Evolutionary conservation across 2,797 vertebrate genomes (phyloP).

Genomic region (Myotis pilosus): DNA sequence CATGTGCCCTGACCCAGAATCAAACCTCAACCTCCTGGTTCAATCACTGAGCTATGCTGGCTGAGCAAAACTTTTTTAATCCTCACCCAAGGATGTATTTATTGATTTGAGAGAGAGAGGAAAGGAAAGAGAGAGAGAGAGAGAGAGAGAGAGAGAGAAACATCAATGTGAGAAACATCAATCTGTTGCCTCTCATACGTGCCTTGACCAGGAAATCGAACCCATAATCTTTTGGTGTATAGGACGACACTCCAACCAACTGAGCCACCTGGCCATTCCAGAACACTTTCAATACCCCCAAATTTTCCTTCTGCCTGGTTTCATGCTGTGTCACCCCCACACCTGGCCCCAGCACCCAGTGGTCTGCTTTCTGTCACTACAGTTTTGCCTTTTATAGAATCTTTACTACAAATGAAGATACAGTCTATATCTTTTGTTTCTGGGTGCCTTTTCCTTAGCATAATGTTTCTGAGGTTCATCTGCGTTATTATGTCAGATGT

Average conservation of each 20-base stretch:
- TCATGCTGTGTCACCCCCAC: neutral
- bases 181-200: neutral
- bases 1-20: too few relatives aligned
- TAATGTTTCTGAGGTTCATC: neutral
- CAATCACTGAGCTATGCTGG: too few relatives aligned
- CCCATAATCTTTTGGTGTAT: neutral
- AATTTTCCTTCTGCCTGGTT: neutral
- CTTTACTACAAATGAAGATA: neutral
- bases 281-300: neutral
- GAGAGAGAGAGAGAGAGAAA: too few relatives aligned
- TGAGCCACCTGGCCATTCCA: neutral
- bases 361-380: neutral
- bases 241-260: neutral
- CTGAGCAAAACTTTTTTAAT: too few relatives aligned
- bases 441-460: neutral
- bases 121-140: too few relatives aligned
- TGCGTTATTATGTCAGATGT: accelerated
- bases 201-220: neutral
- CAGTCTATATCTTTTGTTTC: neutral
- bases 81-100: too few relatives aligned
- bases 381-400: neutral
- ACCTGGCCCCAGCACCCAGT: neutral
- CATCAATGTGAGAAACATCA: too few relatives aligned
- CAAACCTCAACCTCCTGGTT: too few relatives aligned
- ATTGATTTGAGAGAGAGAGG: too few relatives aligned